Evolutionary conservation across 2,113 vertebrate species (phyloP).

Genomic region (Psammodynastes pulverulentus): DNA sequence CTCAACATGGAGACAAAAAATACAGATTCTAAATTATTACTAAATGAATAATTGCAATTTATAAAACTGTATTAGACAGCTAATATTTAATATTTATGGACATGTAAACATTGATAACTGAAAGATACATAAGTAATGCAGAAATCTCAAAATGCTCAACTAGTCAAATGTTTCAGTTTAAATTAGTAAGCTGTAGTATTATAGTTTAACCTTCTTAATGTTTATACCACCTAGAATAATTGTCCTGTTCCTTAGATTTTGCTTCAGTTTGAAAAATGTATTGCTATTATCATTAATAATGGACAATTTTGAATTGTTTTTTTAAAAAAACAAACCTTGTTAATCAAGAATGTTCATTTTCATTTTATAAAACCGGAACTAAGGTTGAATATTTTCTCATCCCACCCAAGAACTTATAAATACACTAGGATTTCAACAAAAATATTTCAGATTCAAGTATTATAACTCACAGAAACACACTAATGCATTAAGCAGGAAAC

Average conservation of each 20-base stretch:
- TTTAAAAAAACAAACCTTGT: background rate
- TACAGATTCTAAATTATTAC: slow-evolving; percentile 9
- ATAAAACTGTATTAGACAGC: background rate
- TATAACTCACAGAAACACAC: background rate
- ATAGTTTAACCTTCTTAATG: background rate
- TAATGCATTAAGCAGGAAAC: background rate
- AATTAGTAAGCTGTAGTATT: background rate
- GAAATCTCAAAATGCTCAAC: background rate
- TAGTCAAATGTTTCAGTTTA: background rate
- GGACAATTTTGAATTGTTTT: background rate
- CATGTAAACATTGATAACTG: background rate
- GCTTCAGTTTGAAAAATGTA: background rate
- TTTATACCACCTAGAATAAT: background rate
- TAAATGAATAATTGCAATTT: slow-evolving; percentile 2
- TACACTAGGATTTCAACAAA: background rate
- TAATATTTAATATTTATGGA: slow-evolving; percentile 1
- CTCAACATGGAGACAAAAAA: background rate
- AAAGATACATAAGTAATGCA: background rate
- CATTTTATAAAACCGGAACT: slow-evolving; percentile 2
- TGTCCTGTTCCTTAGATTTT: background rate
- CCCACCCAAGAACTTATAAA: background rate
- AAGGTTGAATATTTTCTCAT: background rate
- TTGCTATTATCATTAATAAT: background rate
- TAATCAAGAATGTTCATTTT: background rate
- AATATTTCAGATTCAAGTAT: background rate